phyloP scores from a whole-genome alignment of 2,888 invertebrate genomes.

The Leptinotarsa tumamoca region DNA sequence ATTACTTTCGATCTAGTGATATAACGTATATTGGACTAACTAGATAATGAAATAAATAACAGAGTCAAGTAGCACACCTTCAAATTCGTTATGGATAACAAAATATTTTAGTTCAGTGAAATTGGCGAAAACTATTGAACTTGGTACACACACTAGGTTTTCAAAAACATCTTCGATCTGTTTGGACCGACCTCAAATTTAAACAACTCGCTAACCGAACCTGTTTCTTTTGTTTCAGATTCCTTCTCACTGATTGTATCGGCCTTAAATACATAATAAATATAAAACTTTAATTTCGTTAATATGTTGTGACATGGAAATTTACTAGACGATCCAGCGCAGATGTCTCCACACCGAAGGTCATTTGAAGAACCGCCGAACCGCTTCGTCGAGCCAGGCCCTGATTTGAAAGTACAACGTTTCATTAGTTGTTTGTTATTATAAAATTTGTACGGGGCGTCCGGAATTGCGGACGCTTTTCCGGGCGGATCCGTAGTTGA shows the following conservation, averaged over 20 bases:
- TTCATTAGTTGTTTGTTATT: conserved; percentile 64
- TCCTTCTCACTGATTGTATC: conserved; percentile 68
- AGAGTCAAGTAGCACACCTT: too few species aligned
- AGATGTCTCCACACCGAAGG: conserved; percentile 54
- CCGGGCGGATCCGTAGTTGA: background rate
- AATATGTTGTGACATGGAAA: conserved; percentile 65
- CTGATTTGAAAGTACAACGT: conserved; percentile 68
- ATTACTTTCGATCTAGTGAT: too few species aligned
- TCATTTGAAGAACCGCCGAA: conserved; percentile 62
- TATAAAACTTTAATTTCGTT: conserved; percentile 64
- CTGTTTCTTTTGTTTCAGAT: conserved; percentile 63
- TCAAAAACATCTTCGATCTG: too few species aligned
- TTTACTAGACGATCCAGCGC: conserved; percentile 36
- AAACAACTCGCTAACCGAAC: background rate
- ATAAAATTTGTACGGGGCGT: background rate
- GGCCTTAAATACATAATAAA: conserved; percentile 67
- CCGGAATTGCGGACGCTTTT: too few species aligned
- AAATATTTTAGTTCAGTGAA: too few species aligned
- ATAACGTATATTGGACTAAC: too few species aligned
- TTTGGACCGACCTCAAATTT: background rate
- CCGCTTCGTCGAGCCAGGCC: conserved; percentile 62
- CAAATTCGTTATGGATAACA: too few species aligned
- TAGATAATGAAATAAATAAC: too few species aligned
- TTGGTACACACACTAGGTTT: too few species aligned
- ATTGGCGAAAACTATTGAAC: too few species aligned